Evolutionary conservation across 2,797 vertebrate species (phyloP), one percentile per base, ranked within the genome.

Genomic region (Euthynnus affinis): DNA sequence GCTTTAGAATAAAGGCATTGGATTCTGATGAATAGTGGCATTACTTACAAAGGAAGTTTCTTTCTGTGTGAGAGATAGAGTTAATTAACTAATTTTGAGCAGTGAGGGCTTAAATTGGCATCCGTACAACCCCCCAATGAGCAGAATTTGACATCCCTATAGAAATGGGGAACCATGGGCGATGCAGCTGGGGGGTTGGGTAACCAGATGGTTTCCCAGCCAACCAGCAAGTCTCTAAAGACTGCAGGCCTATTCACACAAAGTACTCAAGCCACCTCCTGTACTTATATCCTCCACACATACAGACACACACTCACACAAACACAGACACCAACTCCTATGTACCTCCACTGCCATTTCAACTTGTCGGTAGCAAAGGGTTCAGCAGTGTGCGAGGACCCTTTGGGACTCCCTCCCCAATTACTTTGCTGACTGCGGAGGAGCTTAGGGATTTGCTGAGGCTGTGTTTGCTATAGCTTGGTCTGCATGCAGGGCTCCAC

Each of bases 371-470:
- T 80, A 86, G 81, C 62, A 84, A 75, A 80, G 78, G 76, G 82
- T 84, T 88, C 80, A 81, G 90, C 79, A 80, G 78, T 86, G 78
- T 72, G 74, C 2, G 17, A 74, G 83, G 82, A 89, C 90, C 93
- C 91, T 88, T 49, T 92, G 92, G 92, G 91, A 93, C 93, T 92
- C 91, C 89, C 89, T 89, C 91, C 86, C 90, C 92, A 94, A 94
- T 94, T 94, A 94, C 89, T 91, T 89, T 90, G 90, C 88, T 89
- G 90, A 92, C 91, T 92, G 76, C 34, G 63, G 86, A 86, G 84
- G 78, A 91, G 87, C 88, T 83, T 59, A 71, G 91, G 89, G 90
- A 91, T 89, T 92, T 90, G 89, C 85, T 76, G 76, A 84, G 86
- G 63, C 80, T 64, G 78, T 91, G 77, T 88, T 90, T 88, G 88